Evolutionary conservation across 2,888 invertebrate species (phyloP).

Genomic region (Drosophila kambysellisi): DNA sequence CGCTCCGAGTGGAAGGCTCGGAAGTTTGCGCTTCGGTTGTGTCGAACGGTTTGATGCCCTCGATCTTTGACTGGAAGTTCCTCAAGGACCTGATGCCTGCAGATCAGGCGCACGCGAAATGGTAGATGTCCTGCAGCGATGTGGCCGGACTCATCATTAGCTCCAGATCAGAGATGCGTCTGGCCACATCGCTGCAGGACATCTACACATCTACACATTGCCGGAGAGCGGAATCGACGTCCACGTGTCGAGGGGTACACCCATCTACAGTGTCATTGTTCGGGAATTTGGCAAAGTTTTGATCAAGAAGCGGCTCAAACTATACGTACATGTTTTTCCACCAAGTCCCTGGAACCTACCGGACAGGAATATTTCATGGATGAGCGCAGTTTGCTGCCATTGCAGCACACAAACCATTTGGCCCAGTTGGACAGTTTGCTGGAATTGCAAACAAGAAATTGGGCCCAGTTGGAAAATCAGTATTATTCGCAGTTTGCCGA

Average conservation of each 20-base stretch:
- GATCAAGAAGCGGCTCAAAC: too few species aligned
- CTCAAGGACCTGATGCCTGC: conserved; percentile 39
- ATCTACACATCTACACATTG: too few species aligned
- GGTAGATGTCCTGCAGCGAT: neutral
- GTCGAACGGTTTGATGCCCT: conserved; percentile 39
- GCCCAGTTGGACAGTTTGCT: neutral
- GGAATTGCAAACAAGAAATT: neutral
- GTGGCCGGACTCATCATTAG: too few species aligned
- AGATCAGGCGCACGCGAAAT: conserved; percentile 27
- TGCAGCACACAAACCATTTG: neutral
- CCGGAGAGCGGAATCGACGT: too few species aligned
- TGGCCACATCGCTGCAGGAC: too few species aligned
- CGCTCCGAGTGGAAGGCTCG: conserved; percentile 37
- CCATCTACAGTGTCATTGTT: too few species aligned
- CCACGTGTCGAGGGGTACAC: too few species aligned
- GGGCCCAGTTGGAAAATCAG: neutral
- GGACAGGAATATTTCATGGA: too few species aligned
- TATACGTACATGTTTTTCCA: too few species aligned
- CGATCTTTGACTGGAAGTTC: conserved; percentile 56
- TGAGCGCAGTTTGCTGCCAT: neutral
- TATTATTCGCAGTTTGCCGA: neutral
- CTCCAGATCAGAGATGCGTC: too few species aligned
- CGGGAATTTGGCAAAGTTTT: too few species aligned
- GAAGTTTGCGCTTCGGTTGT: conserved; percentile 38
- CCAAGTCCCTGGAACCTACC: too few species aligned